phyloP scores from a whole-genome alignment of 2,797 vertebrate genomes.

The Phoxinus dragarum region DNA sequence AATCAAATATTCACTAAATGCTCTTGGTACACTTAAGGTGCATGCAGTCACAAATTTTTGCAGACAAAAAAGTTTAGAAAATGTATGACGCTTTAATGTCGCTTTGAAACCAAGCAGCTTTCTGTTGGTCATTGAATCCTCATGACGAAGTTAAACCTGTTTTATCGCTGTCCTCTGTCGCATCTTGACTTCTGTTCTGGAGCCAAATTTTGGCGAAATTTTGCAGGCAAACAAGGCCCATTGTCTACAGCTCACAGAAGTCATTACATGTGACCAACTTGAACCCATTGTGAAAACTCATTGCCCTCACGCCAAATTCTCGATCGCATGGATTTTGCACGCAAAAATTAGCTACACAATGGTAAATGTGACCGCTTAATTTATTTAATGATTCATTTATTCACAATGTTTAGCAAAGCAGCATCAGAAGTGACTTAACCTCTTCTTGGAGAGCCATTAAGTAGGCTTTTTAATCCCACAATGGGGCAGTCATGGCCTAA shows the following conservation, averaged over 20 bases:
- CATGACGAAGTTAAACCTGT: background rate
- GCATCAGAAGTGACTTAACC: background rate
- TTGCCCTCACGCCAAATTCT: background rate
- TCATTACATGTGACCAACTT: background rate
- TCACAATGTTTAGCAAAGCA: conserved; percentile 14
- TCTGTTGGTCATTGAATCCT: background rate
- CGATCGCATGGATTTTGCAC: background rate
- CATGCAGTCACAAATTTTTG: conserved; percentile 14
- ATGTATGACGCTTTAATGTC: background rate
- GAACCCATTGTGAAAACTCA: background rate
- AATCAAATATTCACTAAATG: conserved; percentile 40
- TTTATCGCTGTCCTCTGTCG: background rate
- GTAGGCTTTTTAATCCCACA: background rate
- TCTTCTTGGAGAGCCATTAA: background rate
- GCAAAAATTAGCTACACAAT: background rate
- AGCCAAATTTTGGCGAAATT: background rate
- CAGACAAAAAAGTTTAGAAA: background rate
- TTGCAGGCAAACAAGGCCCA: background rate
- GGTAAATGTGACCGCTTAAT: background rate
- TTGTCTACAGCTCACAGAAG: background rate
- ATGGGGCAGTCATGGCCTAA: background rate
- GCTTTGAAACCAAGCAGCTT: background rate
- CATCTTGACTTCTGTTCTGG: background rate
- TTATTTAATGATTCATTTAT: background rate
- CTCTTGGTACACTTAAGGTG: conserved; percentile 19